phyloP scores from a whole-genome alignment of 53 echinoderm and acorn worm genomes.

The Patiria pectinifera region DNA sequence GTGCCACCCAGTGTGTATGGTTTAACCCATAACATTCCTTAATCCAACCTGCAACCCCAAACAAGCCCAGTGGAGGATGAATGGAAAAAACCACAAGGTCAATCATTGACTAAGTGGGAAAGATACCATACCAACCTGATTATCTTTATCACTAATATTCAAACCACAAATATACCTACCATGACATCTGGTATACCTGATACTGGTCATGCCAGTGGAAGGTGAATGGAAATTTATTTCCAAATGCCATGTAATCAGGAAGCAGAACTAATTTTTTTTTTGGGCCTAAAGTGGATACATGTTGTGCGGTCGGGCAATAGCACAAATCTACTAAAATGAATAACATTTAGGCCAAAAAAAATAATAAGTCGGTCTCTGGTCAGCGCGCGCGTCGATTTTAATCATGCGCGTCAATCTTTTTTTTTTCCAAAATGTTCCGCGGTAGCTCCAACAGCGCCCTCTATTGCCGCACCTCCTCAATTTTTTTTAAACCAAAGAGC shows the following conservation, averaged over 20 bases:
- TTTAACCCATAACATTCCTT: not conserved
- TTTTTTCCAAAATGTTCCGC: too few relatives aligned
- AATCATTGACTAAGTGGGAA: conserved; percentile 21
- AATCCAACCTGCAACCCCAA: not conserved
- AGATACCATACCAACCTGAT: not conserved
- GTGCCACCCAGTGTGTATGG: not conserved
- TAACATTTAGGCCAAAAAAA: too few relatives aligned
- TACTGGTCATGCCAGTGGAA: conserved; percentile 24
- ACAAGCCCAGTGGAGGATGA: conserved; percentile 13
- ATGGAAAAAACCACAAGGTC: conserved; percentile 25
- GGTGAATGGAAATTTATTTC: conserved; percentile 11
- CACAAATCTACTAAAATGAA: too few relatives aligned
- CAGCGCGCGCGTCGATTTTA: too few relatives aligned
- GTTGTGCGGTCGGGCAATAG: too few relatives aligned
- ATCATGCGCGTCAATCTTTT: too few relatives aligned
- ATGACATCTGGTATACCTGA: not conserved
- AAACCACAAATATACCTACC: not conserved
- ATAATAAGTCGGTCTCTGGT: too few relatives aligned
- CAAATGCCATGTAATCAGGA: not conserved
- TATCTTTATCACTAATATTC: not conserved
- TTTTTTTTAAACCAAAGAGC: too few relatives aligned
- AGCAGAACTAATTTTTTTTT: too few relatives aligned
- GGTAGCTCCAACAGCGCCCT: too few relatives aligned
- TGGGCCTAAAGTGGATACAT: too few relatives aligned
- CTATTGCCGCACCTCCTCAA: too few relatives aligned